These are phyloP conservation scores for Myotis findleyi DNA, from an alignment of 2,797 vertebrate species.

Conservation along the genomic window DNA sequence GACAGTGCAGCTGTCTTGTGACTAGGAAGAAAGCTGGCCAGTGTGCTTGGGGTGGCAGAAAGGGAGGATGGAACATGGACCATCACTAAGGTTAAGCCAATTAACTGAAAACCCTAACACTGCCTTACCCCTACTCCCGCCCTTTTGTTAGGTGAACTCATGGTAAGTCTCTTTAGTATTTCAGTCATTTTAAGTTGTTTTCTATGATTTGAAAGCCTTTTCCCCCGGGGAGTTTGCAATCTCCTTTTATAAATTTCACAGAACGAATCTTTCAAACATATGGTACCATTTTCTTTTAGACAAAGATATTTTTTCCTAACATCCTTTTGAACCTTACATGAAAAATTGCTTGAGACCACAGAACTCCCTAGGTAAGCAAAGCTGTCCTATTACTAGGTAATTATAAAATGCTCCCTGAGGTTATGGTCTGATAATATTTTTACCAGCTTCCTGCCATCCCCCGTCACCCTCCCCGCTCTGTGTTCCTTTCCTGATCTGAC, in stretches of 20 bases:
- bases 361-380: slow-evolving; percentile 62
- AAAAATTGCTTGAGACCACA: slow-evolving; percentile 55
- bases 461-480: fast-evolving
- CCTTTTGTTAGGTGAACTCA: slow-evolving; percentile 22
- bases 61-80: background rate
- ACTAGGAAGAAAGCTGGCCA: background rate
- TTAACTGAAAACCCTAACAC: background rate
- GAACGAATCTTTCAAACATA: slow-evolving; percentile 29
- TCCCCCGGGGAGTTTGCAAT: background rate
- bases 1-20: background rate
- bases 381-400: slow-evolving; percentile 62
- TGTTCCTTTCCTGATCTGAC: slow-evolving; percentile 40
- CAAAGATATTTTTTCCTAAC: slow-evolving; percentile 51
- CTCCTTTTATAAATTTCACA: slow-evolving; percentile 19
- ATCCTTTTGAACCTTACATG: slow-evolving; percentile 40
- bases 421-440: slow-evolving; percentile 42
- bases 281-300: background rate
- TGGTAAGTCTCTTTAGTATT: background rate
- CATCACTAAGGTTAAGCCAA: background rate
- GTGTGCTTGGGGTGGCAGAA: background rate
- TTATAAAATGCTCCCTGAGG: slow-evolving; percentile 60
- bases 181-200: slow-evolving; percentile 34
- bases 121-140: background rate
- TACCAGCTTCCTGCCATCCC: background rate
- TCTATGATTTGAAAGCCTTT: slow-evolving; percentile 37